phyloP scores from a whole-genome alignment of 1,140 invertebrate species.

The Eriosoma lanigerum region DNA sequence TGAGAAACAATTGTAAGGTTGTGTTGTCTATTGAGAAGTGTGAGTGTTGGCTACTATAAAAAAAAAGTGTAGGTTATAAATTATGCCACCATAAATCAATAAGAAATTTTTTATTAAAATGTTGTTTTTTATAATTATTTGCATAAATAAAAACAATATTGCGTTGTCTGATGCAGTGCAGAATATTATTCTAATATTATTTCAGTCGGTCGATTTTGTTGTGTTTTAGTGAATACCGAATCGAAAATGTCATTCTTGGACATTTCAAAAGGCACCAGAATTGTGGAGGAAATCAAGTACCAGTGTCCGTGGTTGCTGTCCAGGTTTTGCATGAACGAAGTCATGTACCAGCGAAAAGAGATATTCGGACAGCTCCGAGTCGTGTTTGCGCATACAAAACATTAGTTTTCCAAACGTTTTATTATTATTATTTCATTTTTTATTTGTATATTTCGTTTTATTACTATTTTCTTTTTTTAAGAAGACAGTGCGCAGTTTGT shows the following conservation, averaged over 20 bases:
- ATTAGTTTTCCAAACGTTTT: neutral
- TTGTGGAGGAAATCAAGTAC: slow-evolving; percentile 65
- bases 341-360: slow-evolving; percentile 64
- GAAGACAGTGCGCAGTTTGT: neutral
- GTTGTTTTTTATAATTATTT: too few species aligned
- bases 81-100: too few species aligned
- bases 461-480: neutral
- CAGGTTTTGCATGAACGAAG: slow-evolving; percentile 63
- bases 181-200: too few species aligned
- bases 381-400: neutral
- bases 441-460: neutral
- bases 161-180: too few species aligned
- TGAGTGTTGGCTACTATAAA: too few species aligned
- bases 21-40: too few species aligned
- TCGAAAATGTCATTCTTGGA: slow-evolving; percentile 62
- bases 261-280: slow-evolving; percentile 60
- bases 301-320: slow-evolving; percentile 66
- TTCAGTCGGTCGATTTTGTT: too few species aligned
- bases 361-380: slow-evolving; percentile 57
- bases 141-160: too few species aligned
- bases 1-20: too few species aligned
- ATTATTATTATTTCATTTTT: neutral
- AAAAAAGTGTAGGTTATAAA: too few species aligned
- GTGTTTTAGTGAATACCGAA: neutral
- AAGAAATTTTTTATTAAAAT: too few species aligned